Percentiles rank a stretch among this genome's conserved stretches.
Conservation (phyloP, 64 coral and sea anemone genomes). For the Dendrophyllia cribrosa region DNA sequence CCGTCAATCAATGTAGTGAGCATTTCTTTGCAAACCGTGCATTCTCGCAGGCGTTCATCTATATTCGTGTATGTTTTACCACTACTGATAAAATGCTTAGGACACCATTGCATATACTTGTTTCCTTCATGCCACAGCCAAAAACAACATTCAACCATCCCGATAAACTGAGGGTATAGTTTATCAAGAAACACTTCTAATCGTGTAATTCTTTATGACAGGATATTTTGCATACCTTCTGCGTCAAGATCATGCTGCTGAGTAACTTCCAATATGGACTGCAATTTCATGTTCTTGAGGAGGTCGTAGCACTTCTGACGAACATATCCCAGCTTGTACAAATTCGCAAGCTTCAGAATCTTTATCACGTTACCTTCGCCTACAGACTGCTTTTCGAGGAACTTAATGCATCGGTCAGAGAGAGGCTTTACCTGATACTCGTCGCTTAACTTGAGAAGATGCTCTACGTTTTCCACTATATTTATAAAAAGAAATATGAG, state of each 20-base stretch:
- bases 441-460: neutral
- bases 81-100: neutral
- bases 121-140: neutral
- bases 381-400: neutral
- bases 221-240: neutral
- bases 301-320: neutral
- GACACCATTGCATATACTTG: neutral
- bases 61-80: neutral
- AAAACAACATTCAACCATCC: neutral
- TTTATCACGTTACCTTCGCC: neutral
- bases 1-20: neutral
- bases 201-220: neutral
- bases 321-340: neutral
- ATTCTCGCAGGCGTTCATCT: neutral
- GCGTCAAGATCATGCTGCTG: neutral
- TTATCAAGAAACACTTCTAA: neutral
- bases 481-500: too few species aligned
- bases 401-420: neutral
- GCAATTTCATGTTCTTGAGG: neutral
- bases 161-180: constrained; percentile 24
- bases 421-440: constrained; percentile 1
- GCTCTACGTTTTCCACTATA: neutral
- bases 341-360: neutral
- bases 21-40: neutral
- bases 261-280: neutral